Base-by-base conservation (phyloP, 2,113 vertebrate genomes). In the Typhlomys cinereus region DNA sequence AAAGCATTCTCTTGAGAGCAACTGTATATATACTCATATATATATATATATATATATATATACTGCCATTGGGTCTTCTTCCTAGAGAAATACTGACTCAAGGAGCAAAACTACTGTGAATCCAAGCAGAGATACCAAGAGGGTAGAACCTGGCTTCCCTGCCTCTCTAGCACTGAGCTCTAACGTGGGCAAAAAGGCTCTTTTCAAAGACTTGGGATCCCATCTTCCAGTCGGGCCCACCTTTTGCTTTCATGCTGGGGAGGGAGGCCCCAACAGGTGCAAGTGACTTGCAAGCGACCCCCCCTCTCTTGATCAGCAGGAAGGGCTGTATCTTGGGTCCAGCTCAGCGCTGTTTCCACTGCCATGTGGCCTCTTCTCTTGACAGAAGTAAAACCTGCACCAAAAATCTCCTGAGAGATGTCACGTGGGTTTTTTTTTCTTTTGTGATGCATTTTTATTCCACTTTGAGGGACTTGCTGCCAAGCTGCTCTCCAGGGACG, bases 381-480 rank as follows among this genome's bases (percentile, higher is more conserved):
- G 76, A 96, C 76, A 92, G 90, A 93, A 94, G 78, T 57, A 89
- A 84, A 95, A 96, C 93, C 94, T 96, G 89, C 85, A 73, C 84
- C 83, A 69, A 76, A 75, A 80, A 46, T 69, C 91, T 93, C 94
- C 69, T 82, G 93, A 93, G 96, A 93, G 92, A 91, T 87, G 71
- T 87, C 93, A 82, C 92, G 90, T 85, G 94, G 36, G 41, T 15
- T 79, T 44, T 90, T 85, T 92, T 82, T 75, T 87, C 85, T 44
- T 86, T 50, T 89, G 91, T 96, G 91, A 93, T 96, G 91, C 80
- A 87, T 96, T 97, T 96, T 96, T 67, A 94, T 92, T 93, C 87
- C 62, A 94, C 71, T 96, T 95, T 92, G 94, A 96, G 84, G 69
- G 92, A 95, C 93, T 79, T 29, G 83, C 95, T 96, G 94, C 95